phyloP scores from a whole-genome alignment of 1,140 invertebrate genomes.

The Lethrus apterus region DNA sequence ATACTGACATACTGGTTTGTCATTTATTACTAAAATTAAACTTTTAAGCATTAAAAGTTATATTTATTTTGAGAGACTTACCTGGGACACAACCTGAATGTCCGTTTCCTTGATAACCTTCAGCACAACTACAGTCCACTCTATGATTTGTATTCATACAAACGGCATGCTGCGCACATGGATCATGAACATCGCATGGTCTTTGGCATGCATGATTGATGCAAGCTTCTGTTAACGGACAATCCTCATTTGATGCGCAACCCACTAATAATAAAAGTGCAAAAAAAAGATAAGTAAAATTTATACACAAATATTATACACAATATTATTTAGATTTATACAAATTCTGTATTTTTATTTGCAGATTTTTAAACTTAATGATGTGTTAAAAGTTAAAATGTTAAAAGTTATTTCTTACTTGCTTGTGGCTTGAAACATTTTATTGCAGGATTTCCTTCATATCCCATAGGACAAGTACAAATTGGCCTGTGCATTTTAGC shows the following conservation, averaged over 20 bases:
- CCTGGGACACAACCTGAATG: conserved; percentile 69
- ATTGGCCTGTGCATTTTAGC: conserved; percentile 68
- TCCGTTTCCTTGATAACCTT: conserved; percentile 81
- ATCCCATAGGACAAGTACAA: conserved; percentile 65
- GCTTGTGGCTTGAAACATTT: conserved; percentile 61
- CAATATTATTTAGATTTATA: background rate
- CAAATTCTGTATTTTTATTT: background rate
- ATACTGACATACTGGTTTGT: conserved; percentile 73
- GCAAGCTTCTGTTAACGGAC: conserved; percentile 71
- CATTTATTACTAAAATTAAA: conserved; percentile 49
- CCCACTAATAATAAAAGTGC: conserved; percentile 50
- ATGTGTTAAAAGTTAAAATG: background rate
- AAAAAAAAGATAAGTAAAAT: conserved; percentile 40
- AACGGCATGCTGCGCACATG: conserved; percentile 73
- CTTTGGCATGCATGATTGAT: conserved; percentile 70
- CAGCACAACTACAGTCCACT: conserved; percentile 74
- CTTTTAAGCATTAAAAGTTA: background rate
- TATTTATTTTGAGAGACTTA: conserved; percentile 36
- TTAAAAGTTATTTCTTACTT: too few relatives aligned
- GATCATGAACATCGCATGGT: conserved; percentile 74
- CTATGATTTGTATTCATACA: conserved; percentile 85
- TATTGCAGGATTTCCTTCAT: conserved; percentile 67
- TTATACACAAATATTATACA: conserved; percentile 39
- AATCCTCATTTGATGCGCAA: conserved; percentile 75
- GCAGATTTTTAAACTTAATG: background rate